A percentile compares a stretch with the other conserved stretches of the same genome.
Conservation (phyloP, 2,113 vertebrate genomes). For the Engystomops pustulosus region DNA sequence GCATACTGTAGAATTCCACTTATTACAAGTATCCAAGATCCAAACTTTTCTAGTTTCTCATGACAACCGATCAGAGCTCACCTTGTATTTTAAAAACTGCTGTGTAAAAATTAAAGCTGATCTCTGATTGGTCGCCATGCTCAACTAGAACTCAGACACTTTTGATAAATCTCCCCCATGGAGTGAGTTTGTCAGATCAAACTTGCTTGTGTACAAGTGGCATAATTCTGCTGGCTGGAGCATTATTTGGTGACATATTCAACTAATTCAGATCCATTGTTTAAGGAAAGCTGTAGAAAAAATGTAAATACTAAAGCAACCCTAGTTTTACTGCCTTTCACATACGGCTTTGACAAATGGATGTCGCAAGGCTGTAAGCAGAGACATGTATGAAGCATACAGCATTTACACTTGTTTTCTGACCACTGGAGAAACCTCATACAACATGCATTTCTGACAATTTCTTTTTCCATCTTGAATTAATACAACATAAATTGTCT, state of each 20-base stretch:
- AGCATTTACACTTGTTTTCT: neutral
- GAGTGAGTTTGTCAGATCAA: too few relatives aligned
- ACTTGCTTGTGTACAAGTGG: too few relatives aligned
- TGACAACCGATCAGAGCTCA: too few relatives aligned
- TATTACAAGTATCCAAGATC: too few relatives aligned
- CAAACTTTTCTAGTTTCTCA: too few relatives aligned
- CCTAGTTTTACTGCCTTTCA: neutral
- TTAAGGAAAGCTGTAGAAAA: neutral
- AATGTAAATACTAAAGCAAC: conserved; percentile 35
- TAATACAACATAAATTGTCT: conserved; percentile 13
- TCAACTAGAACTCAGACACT: too few relatives aligned
- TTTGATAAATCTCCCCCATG: too few relatives aligned
- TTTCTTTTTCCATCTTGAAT: neutral
- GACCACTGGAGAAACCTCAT: neutral
- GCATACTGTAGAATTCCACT: too few relatives aligned
- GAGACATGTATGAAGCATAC: neutral
- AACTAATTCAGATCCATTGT: conserved; percentile 41
- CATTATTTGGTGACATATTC: neutral
- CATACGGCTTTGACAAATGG: neutral
- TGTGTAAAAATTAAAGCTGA: too few relatives aligned
- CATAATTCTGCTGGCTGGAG: neutral
- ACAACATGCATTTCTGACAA: conserved; percentile 12
- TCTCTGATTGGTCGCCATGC: too few relatives aligned
- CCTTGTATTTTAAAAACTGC: too few relatives aligned
- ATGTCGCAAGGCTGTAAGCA: neutral